Evolutionary conservation across 2,888 invertebrate genomes (phyloP).

Genomic region (Heliconius ismenius): DNA sequence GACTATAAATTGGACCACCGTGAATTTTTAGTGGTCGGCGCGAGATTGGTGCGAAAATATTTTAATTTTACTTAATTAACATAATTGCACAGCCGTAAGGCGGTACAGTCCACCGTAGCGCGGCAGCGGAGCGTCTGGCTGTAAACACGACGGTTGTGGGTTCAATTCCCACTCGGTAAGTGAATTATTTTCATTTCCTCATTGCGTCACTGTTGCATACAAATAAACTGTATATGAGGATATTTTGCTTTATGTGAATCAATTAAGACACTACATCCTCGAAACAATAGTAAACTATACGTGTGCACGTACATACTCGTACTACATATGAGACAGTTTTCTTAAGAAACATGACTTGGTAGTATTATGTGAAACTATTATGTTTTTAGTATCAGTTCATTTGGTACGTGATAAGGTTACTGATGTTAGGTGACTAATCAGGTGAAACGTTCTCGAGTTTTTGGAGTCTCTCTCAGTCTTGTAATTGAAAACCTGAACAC

Average conservation of each 20-base stretch:
- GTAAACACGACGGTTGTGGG: no score
- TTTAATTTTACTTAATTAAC: background rate
- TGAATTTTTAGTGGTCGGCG: background rate
- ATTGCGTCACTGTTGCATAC: no score
- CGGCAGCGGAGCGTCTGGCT: no score
- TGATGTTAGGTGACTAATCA: conserved; percentile 31
- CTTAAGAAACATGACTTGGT: conserved; percentile 28
- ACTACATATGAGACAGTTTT: conserved; percentile 11
- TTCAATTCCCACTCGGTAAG: no score
- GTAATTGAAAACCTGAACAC: no score
- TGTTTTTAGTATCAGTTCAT: conserved; percentile 29
- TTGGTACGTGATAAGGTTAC: conserved; percentile 31
- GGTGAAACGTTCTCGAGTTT: conserved; percentile 27
- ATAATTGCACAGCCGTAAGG: background rate
- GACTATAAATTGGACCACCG: conserved; percentile 6
- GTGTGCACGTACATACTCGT: background rate
- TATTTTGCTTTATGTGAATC: background rate
- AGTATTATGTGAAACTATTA: conserved; percentile 27
- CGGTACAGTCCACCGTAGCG: no score
- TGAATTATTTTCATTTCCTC: background rate
- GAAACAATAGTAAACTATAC: background rate
- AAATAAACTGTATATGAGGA: no score
- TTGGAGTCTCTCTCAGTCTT: background rate
- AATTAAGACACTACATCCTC: background rate
- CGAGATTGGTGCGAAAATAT: background rate